Percentiles rank a stretch among this genome's conserved stretches.
phyloP scores from a whole-genome alignment of 2,797 vertebrate species.

The Sebastes kiyomatsui region DNA sequence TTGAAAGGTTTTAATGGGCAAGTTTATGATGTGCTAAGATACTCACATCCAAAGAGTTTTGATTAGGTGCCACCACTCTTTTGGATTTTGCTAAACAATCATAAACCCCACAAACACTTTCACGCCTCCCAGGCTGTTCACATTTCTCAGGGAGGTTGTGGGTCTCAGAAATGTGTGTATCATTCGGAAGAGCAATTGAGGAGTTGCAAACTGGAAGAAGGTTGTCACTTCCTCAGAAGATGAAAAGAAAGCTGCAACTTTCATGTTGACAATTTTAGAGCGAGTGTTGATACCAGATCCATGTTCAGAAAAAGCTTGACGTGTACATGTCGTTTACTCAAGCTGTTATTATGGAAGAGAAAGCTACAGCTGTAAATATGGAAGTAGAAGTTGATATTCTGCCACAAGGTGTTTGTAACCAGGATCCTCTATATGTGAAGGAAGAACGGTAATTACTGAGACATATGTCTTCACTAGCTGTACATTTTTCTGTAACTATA shows the following conservation, averaged over 20 bases:
- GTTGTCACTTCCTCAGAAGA: constrained; percentile 1
- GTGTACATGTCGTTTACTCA: neutral
- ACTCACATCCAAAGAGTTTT: neutral
- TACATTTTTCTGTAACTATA: neutral
- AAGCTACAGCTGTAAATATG: neutral
- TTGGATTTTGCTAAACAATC: neutral
- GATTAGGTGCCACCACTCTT: neutral
- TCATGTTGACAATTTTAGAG: constrained; percentile 15
- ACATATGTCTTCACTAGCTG: neutral
- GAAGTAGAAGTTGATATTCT: neutral
- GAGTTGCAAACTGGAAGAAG: neutral
- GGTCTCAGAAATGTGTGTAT: neutral
- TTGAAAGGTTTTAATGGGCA: neutral
- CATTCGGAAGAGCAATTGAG: neutral
- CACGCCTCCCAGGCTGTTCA: neutral
- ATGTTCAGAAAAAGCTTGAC: neutral
- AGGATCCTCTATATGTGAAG: neutral
- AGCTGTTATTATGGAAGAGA: neutral
- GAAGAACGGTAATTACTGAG: neutral
- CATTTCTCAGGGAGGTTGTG: neutral
- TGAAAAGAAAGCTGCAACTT: neutral
- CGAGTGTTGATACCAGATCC: neutral
- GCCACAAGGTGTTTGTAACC: neutral
- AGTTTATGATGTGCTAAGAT: neutral
- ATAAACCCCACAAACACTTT: neutral